Evolutionary conservation across 2,113 vertebrate species (phyloP), one percentile per base, ranked within the genome.

Genomic region (Rhynchomys soricoides): DNA sequence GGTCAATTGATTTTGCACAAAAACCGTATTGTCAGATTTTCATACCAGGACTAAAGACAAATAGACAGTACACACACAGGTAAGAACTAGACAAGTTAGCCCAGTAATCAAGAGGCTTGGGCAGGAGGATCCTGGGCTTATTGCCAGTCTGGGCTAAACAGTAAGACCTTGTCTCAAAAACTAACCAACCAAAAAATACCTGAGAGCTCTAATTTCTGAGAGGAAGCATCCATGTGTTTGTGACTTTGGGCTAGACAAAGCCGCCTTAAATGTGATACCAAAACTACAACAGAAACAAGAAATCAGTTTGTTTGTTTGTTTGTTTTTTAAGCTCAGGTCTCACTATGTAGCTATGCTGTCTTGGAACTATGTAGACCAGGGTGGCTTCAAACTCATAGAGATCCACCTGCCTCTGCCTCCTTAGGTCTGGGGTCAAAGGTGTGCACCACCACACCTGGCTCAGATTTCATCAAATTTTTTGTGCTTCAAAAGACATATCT

Each of bases 401-500:
- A 66, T 66, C 83, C 40, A 48, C 59, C 59, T 86, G 43, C 43
- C 29, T 86, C 83, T 50, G 62, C 83, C 62, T 68, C 83, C 43
- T 86, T 62, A 66, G 62, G 29, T 16, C 29, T 22, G 40, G 17
- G 16, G 13, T 86, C 62, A 66, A 68, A 68, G 29, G 62, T 34
- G 13, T 43, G 8, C 11, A n/a, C 64, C 64, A 48, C 77, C 43
- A 70, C 15, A 48, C 43, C 29, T 66, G 24, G 64, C 21, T 81
- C 17, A 66, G 92, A 48, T 48, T 48, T 66, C 66, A 31, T 66
- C 52, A 66, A 45, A 79, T 34, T 71, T 1, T 96, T 66, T 89
- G 21, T 96, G 22, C 59, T 59, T 93, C 85, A 92, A 79, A 97
- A 74, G 37, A 62, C 15, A 91, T 34, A 71, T n/a, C 50, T 79